phyloP scores from a whole-genome alignment of 2,888 invertebrate species.

The Tenthredo mesomela region DNA sequence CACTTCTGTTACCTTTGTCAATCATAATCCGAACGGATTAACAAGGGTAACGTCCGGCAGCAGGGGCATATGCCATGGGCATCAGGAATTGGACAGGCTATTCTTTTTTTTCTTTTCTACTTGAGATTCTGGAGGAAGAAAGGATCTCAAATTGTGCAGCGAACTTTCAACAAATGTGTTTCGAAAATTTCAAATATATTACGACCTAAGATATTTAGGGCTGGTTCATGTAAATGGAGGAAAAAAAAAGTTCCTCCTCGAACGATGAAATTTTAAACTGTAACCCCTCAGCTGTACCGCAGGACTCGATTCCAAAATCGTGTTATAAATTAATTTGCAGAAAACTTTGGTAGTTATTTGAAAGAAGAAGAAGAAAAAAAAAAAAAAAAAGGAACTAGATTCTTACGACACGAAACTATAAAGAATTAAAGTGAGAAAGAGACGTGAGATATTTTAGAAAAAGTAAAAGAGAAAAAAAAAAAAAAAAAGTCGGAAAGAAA shows the following conservation, averaged over 20 bases:
- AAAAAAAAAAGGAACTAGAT: neutral
- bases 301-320: too few species aligned
- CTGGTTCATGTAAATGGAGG: neutral
- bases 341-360: neutral
- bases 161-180: neutral
- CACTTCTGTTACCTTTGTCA: constrained; percentile 33
- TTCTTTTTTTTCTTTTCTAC: neutral
- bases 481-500: neutral
- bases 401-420: neutral
- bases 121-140: neutral
- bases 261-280: too few species aligned
- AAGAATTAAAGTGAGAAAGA: neutral
- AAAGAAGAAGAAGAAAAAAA: neutral
- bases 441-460: neutral
- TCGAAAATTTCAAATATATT: neutral
- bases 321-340: too few species aligned
- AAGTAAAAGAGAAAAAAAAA: neutral
- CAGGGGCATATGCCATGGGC: neutral
- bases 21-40: constrained; percentile 17
- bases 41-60: constrained; percentile 16
- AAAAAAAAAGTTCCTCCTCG: too few species aligned
- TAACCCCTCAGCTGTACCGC: too few species aligned
- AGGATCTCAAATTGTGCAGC: neutral
- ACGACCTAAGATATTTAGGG: neutral
- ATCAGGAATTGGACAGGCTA: neutral